Base-by-base conservation (phyloP, 2,113 vertebrate species). In the Etheostoma spectabile region DNA sequence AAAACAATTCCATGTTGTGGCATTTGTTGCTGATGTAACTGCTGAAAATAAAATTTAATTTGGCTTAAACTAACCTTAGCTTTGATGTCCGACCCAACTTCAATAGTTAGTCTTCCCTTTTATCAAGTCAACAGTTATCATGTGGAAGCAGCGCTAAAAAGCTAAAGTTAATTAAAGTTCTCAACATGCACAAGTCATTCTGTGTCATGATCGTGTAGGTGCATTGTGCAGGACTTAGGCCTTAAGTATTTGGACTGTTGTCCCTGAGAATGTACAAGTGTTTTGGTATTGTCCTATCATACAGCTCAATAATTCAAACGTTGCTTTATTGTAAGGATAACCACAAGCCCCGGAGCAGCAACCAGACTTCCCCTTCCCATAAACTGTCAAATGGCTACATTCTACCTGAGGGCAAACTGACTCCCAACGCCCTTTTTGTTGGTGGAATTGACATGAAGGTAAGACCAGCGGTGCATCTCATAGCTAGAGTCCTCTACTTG, bases 391-490 rank as follows among this genome's bases (percentile, higher is more conserved):
- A 98, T 89, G 97, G 97, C 80, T 99, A 96, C 91, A 93, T 99
- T 87, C 93, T 99, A 76, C 98, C 97, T 6, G 96, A 98, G 93
- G 98, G 98, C 70, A 98, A 93, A 95, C 92, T 97, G 88, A 97
- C 97, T 74, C 98, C 98, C n/a, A 99, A 99, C 74, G 96, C 97
- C 0, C 85, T 99, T 60, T 99, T 99, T 78, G 97, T 99, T 74
- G 98, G 97, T 79, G 97, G 98, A 84, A 98, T 99, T 80, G 97
- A 99, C 91, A 91, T 96, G 89, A 96, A 95, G 96, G 98, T 99
- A 95, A 89, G 84, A 75, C 83, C 22, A 21, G 2, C 38, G 8
- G 7, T 16, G 0, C 3, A 2, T 42, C 38, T 42, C 38, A 42
- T 42, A 42, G 10, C 38, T 10, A 42, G 38, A 42, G 38, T 42